Conservation (phyloP, 2,797 vertebrate species). For the Molothrus aeneus region DNA sequence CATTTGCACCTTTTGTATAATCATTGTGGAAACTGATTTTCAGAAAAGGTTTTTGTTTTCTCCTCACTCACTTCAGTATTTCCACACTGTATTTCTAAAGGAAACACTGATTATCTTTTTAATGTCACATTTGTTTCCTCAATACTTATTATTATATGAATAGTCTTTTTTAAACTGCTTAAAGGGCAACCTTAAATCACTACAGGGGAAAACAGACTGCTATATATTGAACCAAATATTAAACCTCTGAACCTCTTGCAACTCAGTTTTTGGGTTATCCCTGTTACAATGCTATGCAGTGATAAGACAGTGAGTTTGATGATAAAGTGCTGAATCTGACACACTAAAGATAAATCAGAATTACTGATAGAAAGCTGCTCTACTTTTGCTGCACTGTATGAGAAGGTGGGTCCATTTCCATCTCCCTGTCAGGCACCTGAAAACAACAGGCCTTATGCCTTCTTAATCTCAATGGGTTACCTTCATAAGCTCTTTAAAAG, state of each 20-base stretch:
- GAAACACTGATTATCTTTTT: not conserved
- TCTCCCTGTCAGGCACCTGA: constrained; percentile 62
- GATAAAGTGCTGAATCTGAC: constrained; percentile 65
- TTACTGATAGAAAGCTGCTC: constrained; percentile 65
- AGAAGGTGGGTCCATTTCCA: constrained; percentile 22
- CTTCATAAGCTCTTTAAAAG: constrained; percentile 72
- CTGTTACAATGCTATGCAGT: constrained; percentile 29
- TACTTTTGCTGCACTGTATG: constrained; percentile 46
- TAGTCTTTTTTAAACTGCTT: not conserved
- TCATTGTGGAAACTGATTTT: constrained; percentile 1
- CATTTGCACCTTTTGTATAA: constrained; percentile 3
- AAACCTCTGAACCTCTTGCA: constrained; percentile 39
- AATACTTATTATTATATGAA: constrained; percentile 11
- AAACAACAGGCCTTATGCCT: constrained; percentile 65
- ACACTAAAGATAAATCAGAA: constrained; percentile 72
- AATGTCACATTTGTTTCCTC: not conserved
- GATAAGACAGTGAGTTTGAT: constrained; percentile 59
- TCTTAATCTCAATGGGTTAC: constrained; percentile 66
- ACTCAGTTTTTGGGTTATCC: constrained; percentile 39
- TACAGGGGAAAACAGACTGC: not conserved
- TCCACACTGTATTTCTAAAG: not conserved
- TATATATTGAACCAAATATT: constrained; percentile 1
- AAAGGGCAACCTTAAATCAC: constrained; percentile 37
- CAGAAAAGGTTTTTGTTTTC: not conserved
- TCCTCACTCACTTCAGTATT: not conserved